Evolutionary conservation across 2,797 vertebrate species (phyloP).

Genomic region (Myotis findleyi): DNA sequence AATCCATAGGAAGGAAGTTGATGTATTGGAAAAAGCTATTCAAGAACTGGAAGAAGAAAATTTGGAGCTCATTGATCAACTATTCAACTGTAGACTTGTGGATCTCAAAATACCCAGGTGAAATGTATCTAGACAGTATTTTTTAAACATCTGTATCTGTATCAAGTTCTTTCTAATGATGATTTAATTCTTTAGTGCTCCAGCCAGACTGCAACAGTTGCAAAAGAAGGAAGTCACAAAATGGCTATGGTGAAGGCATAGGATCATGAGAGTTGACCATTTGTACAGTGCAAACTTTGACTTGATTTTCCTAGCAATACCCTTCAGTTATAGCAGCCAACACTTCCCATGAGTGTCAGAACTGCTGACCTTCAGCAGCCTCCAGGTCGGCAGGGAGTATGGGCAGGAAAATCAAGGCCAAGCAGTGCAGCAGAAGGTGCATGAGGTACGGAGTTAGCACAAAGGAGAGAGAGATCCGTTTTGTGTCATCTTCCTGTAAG

Average conservation of each 20-base stretch:
- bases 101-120: constrained; percentile 87
- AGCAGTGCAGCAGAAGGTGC: background rate
- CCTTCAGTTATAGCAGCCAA: background rate
- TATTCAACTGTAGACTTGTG: constrained; percentile 85
- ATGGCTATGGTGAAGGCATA: background rate
- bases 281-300: background rate
- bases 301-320: background rate
- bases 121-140: constrained; percentile 53
- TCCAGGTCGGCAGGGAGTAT: constrained; percentile 59
- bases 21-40: constrained; percentile 84
- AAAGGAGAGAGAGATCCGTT: background rate
- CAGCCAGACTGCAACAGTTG: background rate
- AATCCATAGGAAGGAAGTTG: constrained; percentile 85
- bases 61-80: constrained; percentile 84
- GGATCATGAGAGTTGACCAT: background rate
- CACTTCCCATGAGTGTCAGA: background rate
- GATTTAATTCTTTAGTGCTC: background rate
- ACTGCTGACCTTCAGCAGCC: background rate
- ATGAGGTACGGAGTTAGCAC: background rate
- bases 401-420: background rate
- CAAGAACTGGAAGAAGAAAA: constrained; percentile 90
- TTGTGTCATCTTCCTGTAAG: background rate
- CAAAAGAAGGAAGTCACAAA: constrained; percentile 24
- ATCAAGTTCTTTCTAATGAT: constrained; percentile 10
- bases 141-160: constrained; percentile 29